Evolutionary conservation across 2,113 vertebrate genomes (phyloP), one percentile per base, ranked within the genome.

Genomic region (Misgurnus anguillicaudatus): DNA sequence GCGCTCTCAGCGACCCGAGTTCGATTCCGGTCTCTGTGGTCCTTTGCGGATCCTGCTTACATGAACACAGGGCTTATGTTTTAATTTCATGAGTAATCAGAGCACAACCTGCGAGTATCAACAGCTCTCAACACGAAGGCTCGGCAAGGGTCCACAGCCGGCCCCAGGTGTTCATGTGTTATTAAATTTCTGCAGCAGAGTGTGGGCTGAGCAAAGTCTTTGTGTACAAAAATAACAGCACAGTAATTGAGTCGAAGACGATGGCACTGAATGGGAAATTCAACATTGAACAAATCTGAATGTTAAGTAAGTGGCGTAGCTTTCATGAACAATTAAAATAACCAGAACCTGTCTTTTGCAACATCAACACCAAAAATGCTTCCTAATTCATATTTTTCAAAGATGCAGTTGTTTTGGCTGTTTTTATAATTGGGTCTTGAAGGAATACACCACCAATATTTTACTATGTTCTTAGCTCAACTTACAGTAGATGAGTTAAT

Each of bases 81-180:
- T 58, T 21, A 58, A 72, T 72, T 72, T 41, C 70, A 72, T 72
- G 55, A 60, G 55, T 61, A 74, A 74, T 74, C 39, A 45, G 39
- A 42, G 57, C 71, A 17, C 38, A 45, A 16, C 36, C 36, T 9
- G 24, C 16, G 5, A 57, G 69, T 61, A 60, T 58, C 6, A 5
- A 5, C 19, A 74, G 55, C 55, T 45, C 69, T 57, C 31, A 0
- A 69, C 47, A 36, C 0, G 14, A 41, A 6, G 41, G 36, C 70
- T 58, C 36, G 11, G 38, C 1, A 5, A 57, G 53, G 53, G 24
- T 17, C 51, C 17, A 16, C 19, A 4, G 4, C 36, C 2, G 36
- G 53, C 53, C 69, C 51, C 69, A 42, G 69, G 69, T 58, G 71
- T 58, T 16, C 42, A n/a, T 9, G 19, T 60, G 38, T 31, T 10